These are phyloP conservation scores for Dreissena rostriformis DNA, from an alignment of 1,140 invertebrate genomes.

Conservation along the genomic window DNA sequence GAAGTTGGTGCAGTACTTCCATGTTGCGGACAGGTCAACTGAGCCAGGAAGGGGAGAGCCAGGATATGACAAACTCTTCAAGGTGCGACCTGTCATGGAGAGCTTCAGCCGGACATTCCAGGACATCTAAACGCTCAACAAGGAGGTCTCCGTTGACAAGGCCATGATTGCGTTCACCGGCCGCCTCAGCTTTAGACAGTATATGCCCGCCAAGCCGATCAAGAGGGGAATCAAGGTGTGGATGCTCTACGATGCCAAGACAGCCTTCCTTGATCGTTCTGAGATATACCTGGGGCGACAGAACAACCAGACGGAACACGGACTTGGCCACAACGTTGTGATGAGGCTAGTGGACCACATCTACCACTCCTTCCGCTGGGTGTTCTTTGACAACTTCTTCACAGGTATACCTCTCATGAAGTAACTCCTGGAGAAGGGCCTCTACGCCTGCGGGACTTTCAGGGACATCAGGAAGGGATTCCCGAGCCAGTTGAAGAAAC, in stretches of 20 bases:
- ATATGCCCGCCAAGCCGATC: conserved; percentile 56
- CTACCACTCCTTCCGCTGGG: neutral
- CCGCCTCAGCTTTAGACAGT: conserved; percentile 54
- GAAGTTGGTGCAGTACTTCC: too few relatives aligned
- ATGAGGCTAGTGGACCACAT: conserved; percentile 8
- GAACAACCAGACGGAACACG: neutral
- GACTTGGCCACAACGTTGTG: conserved; percentile 42
- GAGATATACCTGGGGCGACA: conserved; percentile 49
- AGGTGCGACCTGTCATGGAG: too few relatives aligned
- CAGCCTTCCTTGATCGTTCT: conserved; percentile 50
- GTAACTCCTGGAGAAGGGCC: conserved; percentile 11
- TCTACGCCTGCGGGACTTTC: conserved; percentile 43
- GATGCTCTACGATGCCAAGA: conserved; percentile 42
- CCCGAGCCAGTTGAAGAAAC: conserved; percentile 20
- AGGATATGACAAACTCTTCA: too few relatives aligned
- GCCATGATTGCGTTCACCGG: conserved; percentile 58
- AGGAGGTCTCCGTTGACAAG: conserved; percentile 59
- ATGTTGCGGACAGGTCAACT: too few relatives aligned
- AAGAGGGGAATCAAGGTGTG: conserved; percentile 63
- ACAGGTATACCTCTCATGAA: conserved; percentile 32
- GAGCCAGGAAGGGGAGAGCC: too few relatives aligned
- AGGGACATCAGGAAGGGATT: conserved; percentile 26
- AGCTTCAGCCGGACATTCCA: neutral
- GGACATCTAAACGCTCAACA: conserved; percentile 20
- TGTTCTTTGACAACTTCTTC: conserved; percentile 50